Conservation (phyloP, 2,797 vertebrate genomes). For the Siniperca obscura region DNA sequence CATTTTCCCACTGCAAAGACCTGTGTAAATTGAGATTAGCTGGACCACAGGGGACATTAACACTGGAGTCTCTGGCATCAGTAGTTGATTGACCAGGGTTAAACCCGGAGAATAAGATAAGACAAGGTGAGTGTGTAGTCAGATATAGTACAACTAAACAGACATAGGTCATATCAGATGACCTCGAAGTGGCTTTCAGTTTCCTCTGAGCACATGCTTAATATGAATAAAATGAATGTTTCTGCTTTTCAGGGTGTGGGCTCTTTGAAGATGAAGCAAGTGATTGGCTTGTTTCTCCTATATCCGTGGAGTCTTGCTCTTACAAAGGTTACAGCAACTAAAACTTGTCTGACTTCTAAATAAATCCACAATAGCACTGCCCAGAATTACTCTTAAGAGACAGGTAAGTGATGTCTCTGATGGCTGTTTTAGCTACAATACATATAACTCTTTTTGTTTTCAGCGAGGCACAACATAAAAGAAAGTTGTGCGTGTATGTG, state of each 20-base stretch:
- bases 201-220: conserved; percentile 3
- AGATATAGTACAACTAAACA: not conserved
- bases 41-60: conserved; percentile 51
- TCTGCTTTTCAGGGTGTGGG: not conserved
- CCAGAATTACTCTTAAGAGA: not conserved
- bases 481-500: not conserved
- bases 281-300: not conserved
- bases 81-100: conserved; percentile 40
- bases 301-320: not conserved
- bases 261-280: not conserved
- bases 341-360: conserved; percentile 40
- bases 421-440: not conserved
- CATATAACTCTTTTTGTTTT: not conserved
- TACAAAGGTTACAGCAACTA: conserved; percentile 43
- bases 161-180: not conserved
- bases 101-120: conserved; percentile 27
- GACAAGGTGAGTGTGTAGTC: conserved; percentile 12
- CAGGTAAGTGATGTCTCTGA: not conserved
- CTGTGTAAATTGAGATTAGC: conserved; percentile 64
- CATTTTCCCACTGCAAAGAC: conserved; percentile 55
- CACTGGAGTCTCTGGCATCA: conserved; percentile 29
- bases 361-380: conserved; percentile 17
- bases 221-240: conserved; percentile 33
- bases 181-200: not conserved
- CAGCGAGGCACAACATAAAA: not conserved